A percentile compares a stretch with the other conserved stretches of the same genome.
Evolutionary conservation across 1,140 invertebrate genomes (phyloP).

Genomic region (Diorhabda carinulata): DNA sequence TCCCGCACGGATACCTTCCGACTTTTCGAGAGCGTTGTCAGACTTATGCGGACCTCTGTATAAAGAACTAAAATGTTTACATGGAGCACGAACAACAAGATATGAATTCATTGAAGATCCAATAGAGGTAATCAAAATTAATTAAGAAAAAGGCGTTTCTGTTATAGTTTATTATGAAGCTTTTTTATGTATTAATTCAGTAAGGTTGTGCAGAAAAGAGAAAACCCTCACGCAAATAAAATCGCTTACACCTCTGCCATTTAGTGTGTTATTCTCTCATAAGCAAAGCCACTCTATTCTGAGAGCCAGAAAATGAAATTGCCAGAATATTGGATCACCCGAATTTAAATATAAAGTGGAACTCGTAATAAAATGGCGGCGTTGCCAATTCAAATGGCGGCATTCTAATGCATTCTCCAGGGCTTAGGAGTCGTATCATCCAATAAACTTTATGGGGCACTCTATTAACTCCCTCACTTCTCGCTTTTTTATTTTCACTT

Average conservation of each 20-base stretch:
- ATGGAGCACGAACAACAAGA: no score
- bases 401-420: slow-evolving; percentile 24
- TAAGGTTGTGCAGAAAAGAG: no score
- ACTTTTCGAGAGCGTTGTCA: no score
- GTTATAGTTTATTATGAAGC: no score
- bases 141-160: no score
- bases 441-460: slow-evolving; percentile 31
- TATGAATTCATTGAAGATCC: no score
- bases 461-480: slow-evolving; percentile 32
- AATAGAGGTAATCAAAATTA: no score
- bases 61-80: no score
- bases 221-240: no score
- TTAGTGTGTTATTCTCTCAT: slow-evolving; percentile 12
- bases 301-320: slow-evolving; percentile 38
- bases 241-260: neutral
- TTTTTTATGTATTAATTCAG: no score
- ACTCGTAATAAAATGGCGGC: slow-evolving; percentile 38
- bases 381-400: slow-evolving; percentile 30
- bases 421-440: slow-evolving; percentile 28
- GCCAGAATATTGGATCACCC: slow-evolving; percentile 37
- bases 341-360: slow-evolving; percentile 43
- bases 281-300: slow-evolving; percentile 19
- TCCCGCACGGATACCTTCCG: no score
- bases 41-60: no score
- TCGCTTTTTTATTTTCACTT: slow-evolving; percentile 28